Conservation (phyloP, 2,888 invertebrate genomes). For the Papilio protenor region DNA sequence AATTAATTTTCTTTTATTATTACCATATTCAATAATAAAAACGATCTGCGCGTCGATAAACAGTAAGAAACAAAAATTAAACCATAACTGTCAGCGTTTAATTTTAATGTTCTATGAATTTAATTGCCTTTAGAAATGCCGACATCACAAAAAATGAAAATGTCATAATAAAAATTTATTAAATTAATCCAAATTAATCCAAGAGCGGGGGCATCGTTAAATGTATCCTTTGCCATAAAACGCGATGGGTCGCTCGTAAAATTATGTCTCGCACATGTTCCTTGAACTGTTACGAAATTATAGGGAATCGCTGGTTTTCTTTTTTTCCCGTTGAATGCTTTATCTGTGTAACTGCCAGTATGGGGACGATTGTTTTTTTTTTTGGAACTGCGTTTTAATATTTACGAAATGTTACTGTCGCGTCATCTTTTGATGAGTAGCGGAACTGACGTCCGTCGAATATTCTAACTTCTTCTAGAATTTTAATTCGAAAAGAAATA, state of each 20-base stretch:
- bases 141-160: slow-evolving; percentile 34
- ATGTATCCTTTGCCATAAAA: slow-evolving; percentile 67
- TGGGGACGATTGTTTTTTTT: not conserved
- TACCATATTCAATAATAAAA: not conserved
- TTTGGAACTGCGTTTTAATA: not conserved
- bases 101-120: slow-evolving; percentile 35
- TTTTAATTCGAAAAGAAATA: too few relatives aligned
- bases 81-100: slow-evolving; percentile 22
- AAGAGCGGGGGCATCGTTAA: slow-evolving; percentile 56
- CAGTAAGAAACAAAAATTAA: not conserved
- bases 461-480: too few relatives aligned
- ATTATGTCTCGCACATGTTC: slow-evolving; percentile 52
- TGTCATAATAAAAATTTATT: slow-evolving; percentile 58
- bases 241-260: slow-evolving; percentile 65
- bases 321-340: not conserved
- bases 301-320: slow-evolving; percentile 4
- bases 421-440: not conserved
- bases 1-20: not conserved
- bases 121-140: slow-evolving; percentile 41
- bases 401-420: not conserved
- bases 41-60: not conserved
- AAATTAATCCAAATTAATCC: slow-evolving; percentile 75
- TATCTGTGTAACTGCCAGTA: not conserved
- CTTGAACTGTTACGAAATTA: slow-evolving; percentile 21
- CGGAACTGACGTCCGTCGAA: not conserved